Base-by-base conservation (phyloP, 92 coral and sea anemone genomes). In the Isaurus tuberculatus region DNA sequence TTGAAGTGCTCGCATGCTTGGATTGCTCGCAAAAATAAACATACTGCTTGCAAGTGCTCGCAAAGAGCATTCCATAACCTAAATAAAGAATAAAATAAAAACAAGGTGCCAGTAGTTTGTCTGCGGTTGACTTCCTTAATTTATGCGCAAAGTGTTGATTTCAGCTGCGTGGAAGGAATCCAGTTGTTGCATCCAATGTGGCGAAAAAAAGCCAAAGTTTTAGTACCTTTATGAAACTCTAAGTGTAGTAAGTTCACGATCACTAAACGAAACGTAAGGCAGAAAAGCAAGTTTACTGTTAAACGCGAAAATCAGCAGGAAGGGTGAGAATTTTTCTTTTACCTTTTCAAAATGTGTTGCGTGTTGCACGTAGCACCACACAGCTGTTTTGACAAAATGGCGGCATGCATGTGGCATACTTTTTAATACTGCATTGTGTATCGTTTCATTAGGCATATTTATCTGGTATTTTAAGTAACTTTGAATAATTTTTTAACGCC, bases 41-140 rank as follows among this genome's bases (percentile, higher is more conserved):
- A n/a, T n/a, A n/a, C n/a, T n/a, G n/a, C n/a, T n/a, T n/a, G n/a
- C n/a, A n/a, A n/a, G n/a, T n/a, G n/a, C n/a, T n/a, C n/a, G n/a
- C n/a, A n/a, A n/a, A n/a, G n/a, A n/a, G n/a, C n/a, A n/a, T n/a
- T n/a, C n/a, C n/a, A n/a, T n/a, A n/a, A n/a, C n/a, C n/a, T n/a
- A n/a, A n/a, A n/a, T n/a, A n/a, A n/a, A n/a, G n/a, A n/a, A n/a
- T n/a, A n/a, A n/a, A n/a, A n/a, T n/a, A n/a, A n/a, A n/a, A n/a
- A n/a, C n/a, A n/a, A n/a, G 26, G 78, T 6, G 78, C 60, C 78
- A 23, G 78, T 60, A 72, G 40, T 72, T 23, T 8, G 61, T 58
- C 82, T 36, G 82, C 82, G 82, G 82, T 57, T 61, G 32, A 20
- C 70, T 51, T 77, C 36, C 32, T 0, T 57, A 33, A 61, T 51